Conservation (phyloP, 2,888 invertebrate genomes). For the Alitta virens region DNA sequence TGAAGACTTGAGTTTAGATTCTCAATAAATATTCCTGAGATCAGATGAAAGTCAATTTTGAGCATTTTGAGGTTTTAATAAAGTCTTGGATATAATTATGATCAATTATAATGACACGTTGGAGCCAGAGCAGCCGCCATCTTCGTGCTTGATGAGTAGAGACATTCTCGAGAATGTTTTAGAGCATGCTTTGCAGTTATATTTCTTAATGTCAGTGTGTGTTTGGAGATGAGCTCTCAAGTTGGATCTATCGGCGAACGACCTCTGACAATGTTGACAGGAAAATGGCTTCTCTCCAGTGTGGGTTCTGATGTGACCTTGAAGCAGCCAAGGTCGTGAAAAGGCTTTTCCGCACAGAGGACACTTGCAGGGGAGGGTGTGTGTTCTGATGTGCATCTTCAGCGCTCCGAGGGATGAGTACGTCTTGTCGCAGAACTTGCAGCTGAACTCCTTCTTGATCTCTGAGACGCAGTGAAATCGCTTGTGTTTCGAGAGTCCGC, state of each 20-base stretch:
- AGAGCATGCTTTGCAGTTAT: constrained; percentile 86
- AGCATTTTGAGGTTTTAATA: too few species aligned
- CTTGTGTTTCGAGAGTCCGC: constrained; percentile 90
- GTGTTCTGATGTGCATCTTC: constrained; percentile 98
- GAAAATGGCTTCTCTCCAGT: constrained; percentile 97
- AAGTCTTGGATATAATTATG: too few species aligned
- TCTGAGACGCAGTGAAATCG: constrained; percentile 82
- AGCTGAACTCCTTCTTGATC: constrained; percentile 83
- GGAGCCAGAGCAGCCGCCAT: constrained; percentile 69
- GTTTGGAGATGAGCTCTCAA: constrained; percentile 94
- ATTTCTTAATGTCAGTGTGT: constrained; percentile 97
- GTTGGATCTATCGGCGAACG: constrained; percentile 95
- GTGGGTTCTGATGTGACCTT: constrained; percentile 95
- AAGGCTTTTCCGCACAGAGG: constrained; percentile 95
- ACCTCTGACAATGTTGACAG: constrained; percentile 90
- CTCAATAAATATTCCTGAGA: too few species aligned
- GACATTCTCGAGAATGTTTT: constrained; percentile 98
- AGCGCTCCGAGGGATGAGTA: constrained; percentile 93
- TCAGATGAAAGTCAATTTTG: too few species aligned
- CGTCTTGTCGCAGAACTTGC: constrained; percentile 94
- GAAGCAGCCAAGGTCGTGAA: constrained; percentile 93
- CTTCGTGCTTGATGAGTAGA: constrained; percentile 86
- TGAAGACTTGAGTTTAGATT: too few species aligned
- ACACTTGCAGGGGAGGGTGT: constrained; percentile 95
- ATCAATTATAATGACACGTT: too few species aligned